Base-by-base conservation (phyloP, 2,888 invertebrate genomes). In the Conus canariensis region DNA sequence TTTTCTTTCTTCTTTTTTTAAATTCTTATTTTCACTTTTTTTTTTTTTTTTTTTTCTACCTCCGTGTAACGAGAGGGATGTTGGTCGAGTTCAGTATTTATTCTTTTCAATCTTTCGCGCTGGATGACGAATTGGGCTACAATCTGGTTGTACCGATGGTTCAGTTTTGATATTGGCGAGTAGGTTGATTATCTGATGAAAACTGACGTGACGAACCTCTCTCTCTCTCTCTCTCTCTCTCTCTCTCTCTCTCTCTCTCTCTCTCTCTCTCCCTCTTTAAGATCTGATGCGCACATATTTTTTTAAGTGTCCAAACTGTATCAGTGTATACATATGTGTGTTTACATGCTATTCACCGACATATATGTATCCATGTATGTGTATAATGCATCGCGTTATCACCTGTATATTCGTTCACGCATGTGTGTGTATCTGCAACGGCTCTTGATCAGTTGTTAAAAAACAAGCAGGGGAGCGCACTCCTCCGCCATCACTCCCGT, bases 191-290 rank as follows among this genome's bases (percentile, higher is more conserved):
- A 64, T 70, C 70, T 12, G 22, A n/a, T 74, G 74, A 74, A 8
- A 10, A 74, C 4, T n/a, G n/a, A n/a, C 6, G n/a, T n/a, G n/a
- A 64, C 10, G 10, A 14, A 80, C 70, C 19, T 85, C 83, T 82
- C 60, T 30, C 67, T 88, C 60, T 83, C 60, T 64, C 30, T 83
- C 80, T 83, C 60, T 64, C 60, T 88, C 60, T 88, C 45, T 64
- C 60, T 60, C 80, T 88, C 16, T 25, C 67, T 82, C 56, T 82
- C 83, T 83, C 22, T 64, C n/a, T 88, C 59, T 70, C 83, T 77
- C 16, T 82, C 60, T 60, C 16, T 88, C 83, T 82, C 30, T 77
- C 77, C 30, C 30, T 30, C 30, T 77, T 7, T 77, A 3, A 30
- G n/a, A 16, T 70, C 22, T 22, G 10, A 10, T 64, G 12, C 7